Conservation (phyloP, 2,113 vertebrate species). For the Rhombomys opimus region DNA sequence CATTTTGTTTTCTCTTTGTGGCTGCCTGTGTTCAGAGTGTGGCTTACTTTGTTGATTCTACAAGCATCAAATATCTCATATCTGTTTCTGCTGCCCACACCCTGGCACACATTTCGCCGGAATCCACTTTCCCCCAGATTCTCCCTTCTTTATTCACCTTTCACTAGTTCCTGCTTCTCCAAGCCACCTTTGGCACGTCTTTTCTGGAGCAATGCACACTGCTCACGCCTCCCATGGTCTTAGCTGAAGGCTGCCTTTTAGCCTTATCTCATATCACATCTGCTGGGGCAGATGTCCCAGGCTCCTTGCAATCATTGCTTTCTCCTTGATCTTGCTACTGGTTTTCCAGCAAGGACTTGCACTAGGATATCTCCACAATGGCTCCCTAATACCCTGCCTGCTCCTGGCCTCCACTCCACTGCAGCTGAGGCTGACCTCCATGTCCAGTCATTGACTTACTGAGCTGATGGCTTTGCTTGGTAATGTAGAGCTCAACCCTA, state of each 20-base stretch:
- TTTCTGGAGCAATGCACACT: background rate
- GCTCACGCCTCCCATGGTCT: background rate
- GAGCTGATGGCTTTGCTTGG: too few relatives aligned
- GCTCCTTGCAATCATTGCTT: too few relatives aligned
- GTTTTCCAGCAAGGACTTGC: background rate
- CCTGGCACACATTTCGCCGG: background rate
- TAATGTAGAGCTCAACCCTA: background rate
- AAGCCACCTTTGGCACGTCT: background rate
- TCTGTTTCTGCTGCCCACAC: background rate
- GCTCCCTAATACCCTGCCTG: background rate
- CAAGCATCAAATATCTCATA: background rate
- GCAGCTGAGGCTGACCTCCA: background rate
- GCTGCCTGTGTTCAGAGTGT: background rate
- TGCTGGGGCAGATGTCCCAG: background rate
- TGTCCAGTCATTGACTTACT: background rate
- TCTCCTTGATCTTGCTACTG: background rate
- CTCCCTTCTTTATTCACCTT: background rate
- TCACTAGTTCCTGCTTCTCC: background rate
- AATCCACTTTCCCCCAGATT: background rate
- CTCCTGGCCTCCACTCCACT: background rate
- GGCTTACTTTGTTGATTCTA: background rate
- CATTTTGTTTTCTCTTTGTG: background rate
- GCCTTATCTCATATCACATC: rapidly evolving
- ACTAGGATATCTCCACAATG: background rate
- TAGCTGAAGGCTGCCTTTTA: background rate